Evolutionary conservation across 2,888 invertebrate species (phyloP).

Genomic region (Boloria selene): DNA sequence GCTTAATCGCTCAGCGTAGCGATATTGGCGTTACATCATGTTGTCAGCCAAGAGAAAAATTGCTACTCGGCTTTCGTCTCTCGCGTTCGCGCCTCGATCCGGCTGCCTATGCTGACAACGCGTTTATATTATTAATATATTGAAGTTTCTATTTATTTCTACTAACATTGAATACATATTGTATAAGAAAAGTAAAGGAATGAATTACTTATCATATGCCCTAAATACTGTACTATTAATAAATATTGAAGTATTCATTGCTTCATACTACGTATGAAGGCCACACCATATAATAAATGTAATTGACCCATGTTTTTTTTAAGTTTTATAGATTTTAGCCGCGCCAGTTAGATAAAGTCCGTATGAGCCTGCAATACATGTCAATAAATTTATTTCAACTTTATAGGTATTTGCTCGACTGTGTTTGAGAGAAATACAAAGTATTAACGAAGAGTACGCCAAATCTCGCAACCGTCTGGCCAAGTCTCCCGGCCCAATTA

Average conservation of each 20-base stretch:
- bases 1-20: conserved; percentile 81
- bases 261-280: too few relatives aligned
- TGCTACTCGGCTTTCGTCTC: conserved; percentile 67
- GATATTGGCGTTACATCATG: conserved; percentile 83
- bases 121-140: conserved; percentile 79
- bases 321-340: too few relatives aligned
- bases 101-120: conserved; percentile 67
- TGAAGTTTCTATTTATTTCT: conserved; percentile 49
- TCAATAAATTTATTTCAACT: background rate
- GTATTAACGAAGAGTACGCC: conserved; percentile 49
- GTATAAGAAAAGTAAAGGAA: too few relatives aligned
- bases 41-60: conserved; percentile 82
- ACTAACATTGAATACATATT: too few relatives aligned
- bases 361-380: background rate
- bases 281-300: too few relatives aligned
- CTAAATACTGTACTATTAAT: too few relatives aligned
- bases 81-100: conserved; percentile 44
- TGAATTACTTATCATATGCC: too few relatives aligned
- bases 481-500: conserved; percentile 68
- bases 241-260: too few relatives aligned
- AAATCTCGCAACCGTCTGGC: conserved; percentile 58
- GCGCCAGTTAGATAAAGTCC: too few relatives aligned
- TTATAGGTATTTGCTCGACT: conserved; percentile 4
- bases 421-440: conserved; percentile 43
- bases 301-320: too few relatives aligned